Base-by-base conservation (phyloP, 2,797 vertebrate species). In the Amblyraja radiata region DNA sequence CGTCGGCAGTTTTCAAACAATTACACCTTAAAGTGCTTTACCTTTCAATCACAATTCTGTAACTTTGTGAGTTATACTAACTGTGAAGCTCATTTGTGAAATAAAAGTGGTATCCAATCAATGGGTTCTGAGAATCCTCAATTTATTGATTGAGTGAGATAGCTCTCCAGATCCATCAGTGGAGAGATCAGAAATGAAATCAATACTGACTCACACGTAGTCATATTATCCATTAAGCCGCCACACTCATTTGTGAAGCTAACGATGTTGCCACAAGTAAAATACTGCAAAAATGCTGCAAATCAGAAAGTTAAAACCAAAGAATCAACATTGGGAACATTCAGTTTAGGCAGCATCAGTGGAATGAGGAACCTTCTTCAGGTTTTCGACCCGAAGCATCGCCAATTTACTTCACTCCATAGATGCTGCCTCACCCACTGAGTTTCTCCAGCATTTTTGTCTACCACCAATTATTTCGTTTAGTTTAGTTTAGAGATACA, bases 81-180 rank as follows among this genome's bases (percentile, higher is more conserved):
- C 46, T 54, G 54, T 28, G 54, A 1, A 25, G 23, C 25, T 61
- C 54, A 84, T 84, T 61, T 61, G 25, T 88, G 63, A 32, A 88
- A 88, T 21, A 16, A 68, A 88, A 25, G n/a, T 36, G 84, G 14
- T 65, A 3, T 36, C 8, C 18, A 65, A 88, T 65, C 63, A 88
- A 88, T 88, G 63, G 32, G n/a, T 23, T 8, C n/a, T 16, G 54
- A 88, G 61, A 68, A 88, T 88, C n/a, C 2, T 68, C 63, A n/a
- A 32, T 65, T n/a, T 88, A 65, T 88, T 88, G 28, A 14, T 88
- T 65, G 84, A 68, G 68, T 88, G 63, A 88, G 63, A 68, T 68
- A 36, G 61, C 84, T 36, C 16, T 88, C 84, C 54, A 36, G 61
- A 88, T 36, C 16, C 84, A 88, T 18, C 61, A 88, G n/a, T 68